These are phyloP conservation scores for Agonopterix heracliana DNA, from an alignment of 2,888 invertebrate species.

Conservation along the genomic window DNA sequence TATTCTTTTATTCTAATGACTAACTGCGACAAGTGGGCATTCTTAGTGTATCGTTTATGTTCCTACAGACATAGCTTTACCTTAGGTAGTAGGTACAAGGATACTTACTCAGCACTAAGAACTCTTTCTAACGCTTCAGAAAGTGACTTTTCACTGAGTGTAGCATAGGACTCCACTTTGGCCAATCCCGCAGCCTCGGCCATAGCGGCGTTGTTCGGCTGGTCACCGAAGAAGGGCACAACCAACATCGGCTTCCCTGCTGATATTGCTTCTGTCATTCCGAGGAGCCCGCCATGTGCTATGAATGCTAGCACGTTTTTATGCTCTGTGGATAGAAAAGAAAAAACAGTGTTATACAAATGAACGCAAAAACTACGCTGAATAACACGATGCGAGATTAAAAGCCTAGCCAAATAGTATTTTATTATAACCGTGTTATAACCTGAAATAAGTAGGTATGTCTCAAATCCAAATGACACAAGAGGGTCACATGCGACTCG, in stretches of 20 bases:
- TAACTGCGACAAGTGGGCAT: too few species aligned
- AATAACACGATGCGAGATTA: too few species aligned
- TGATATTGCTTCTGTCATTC: constrained; percentile 77
- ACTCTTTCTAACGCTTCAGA: constrained; percentile 64
- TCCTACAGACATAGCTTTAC: too few species aligned
- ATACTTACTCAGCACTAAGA: constrained; percentile 73
- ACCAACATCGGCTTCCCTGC: constrained; percentile 78
- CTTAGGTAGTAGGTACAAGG: neutral
- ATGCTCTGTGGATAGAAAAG: constrained; percentile 65
- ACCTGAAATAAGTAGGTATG: too few species aligned
- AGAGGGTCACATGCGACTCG: too few species aligned
- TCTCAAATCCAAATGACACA: too few species aligned
- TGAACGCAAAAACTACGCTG: too few species aligned
- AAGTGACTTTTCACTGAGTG: constrained; percentile 70
- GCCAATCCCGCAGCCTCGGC: constrained; percentile 71
- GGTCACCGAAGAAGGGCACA: constrained; percentile 80
- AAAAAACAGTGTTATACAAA: neutral
- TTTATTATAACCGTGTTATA: too few species aligned
- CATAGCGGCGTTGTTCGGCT: constrained; percentile 73
- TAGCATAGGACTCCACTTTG: constrained; percentile 60
- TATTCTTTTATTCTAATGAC: too few species aligned
- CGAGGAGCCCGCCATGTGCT: constrained; percentile 78
- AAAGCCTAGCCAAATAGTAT: too few species aligned
- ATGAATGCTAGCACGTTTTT: constrained; percentile 77
- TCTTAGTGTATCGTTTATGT: too few species aligned